These are phyloP conservation scores for Cardinalis cardinalis DNA, from an alignment of 2,113 vertebrate species.

Conservation along the genomic window DNA sequence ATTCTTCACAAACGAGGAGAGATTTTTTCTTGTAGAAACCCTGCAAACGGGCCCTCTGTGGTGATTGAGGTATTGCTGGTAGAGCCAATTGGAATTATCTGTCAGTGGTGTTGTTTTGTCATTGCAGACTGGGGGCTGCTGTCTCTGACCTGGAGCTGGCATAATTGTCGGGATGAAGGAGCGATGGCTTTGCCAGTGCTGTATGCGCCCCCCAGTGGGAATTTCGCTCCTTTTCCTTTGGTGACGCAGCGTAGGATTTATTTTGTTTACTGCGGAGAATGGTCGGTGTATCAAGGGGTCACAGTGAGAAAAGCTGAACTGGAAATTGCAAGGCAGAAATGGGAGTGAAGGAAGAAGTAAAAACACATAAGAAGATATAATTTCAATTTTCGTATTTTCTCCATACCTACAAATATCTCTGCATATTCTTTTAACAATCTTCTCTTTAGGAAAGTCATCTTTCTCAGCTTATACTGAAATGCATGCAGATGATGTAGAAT, in stretches of 20 bases:
- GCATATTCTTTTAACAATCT: neutral
- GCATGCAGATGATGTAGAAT: neutral
- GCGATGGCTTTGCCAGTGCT: constrained; percentile 34
- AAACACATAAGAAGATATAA: neutral
- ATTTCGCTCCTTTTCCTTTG: neutral
- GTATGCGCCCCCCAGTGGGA: constrained; percentile 58
- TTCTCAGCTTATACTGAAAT: neutral
- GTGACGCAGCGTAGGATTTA: neutral
- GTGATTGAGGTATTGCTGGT: neutral
- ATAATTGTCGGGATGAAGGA: neutral
- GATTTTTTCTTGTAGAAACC: neutral
- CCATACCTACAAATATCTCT: neutral
- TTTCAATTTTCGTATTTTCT: neutral
- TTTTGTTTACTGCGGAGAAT: neutral
- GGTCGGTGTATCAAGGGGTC: neutral
- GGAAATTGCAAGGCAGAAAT: neutral
- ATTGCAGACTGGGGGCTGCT: neutral
- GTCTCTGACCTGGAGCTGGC: neutral
- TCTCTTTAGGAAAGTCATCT: neutral
- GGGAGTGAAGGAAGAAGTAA: neutral
- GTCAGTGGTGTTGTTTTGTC: neutral
- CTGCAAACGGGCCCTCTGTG: neutral
- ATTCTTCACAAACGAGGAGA: neutral
- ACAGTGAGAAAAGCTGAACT: neutral
- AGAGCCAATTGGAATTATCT: neutral